phyloP scores from a whole-genome alignment of 1,140 invertebrate species.

The Kradibia gibbosae region DNA sequence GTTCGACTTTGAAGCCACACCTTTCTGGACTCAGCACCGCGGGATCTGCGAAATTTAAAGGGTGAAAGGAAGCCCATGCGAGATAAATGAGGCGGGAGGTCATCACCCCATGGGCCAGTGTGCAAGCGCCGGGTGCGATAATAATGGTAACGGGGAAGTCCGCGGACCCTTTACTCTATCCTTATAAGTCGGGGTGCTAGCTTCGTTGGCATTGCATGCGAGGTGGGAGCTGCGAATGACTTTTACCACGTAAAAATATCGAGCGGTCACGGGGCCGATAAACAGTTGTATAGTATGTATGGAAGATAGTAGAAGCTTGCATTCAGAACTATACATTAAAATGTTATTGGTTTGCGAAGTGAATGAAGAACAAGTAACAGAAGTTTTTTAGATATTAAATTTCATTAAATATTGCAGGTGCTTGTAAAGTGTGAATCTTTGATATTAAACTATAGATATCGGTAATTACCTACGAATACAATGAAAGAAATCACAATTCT shows the following conservation, averaged over 20 bases:
- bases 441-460: too few species aligned
- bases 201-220: slow-evolving; percentile 1
- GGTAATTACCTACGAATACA: too few species aligned
- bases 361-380: not conserved
- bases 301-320: slow-evolving; percentile 25
- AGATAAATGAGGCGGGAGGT: not conserved
- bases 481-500: too few species aligned
- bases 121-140: not conserved
- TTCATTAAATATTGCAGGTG: too few species aligned
- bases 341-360: not conserved
- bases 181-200: not conserved
- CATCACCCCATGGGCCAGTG: not conserved
- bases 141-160: not conserved
- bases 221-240: slow-evolving; percentile 5
- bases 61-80: slow-evolving; percentile 20
- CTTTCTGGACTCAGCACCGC: slow-evolving; percentile 44
- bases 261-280: not conserved
- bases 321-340: not conserved
- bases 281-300: too few species aligned
- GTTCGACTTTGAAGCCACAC: slow-evolving; percentile 13
- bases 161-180: not conserved
- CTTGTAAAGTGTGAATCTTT: too few species aligned
- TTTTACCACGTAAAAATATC: not conserved
- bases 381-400: not conserved
- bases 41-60: not conserved